These are phyloP conservation scores for Mechanitis messenoides DNA, from an alignment of 2,888 invertebrate species.

Conservation along the genomic window DNA sequence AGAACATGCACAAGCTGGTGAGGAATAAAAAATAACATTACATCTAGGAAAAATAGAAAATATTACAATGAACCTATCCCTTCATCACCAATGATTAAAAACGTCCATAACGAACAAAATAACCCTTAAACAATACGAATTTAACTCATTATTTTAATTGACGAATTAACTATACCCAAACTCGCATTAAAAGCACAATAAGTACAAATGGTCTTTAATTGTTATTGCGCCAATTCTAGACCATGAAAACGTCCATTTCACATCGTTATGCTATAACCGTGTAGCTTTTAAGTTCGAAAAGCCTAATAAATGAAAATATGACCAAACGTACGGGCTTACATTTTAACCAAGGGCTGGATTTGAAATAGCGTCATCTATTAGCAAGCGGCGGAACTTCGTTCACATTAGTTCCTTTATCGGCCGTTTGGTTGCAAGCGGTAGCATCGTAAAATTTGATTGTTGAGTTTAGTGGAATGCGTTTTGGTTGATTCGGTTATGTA, in stretches of 20 bases:
- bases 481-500: constrained; percentile 27
- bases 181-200: constrained; percentile 50
- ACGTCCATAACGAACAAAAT: constrained; percentile 31
- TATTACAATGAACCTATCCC: background rate
- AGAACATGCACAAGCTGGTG: too few species aligned
- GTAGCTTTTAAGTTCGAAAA: constrained; percentile 34
- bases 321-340: constrained; percentile 27
- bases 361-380: constrained; percentile 59
- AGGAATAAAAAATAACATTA: too few species aligned
- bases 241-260: constrained; percentile 38
- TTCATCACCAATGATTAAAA: constrained; percentile 13
- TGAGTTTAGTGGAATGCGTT: constrained; percentile 27
- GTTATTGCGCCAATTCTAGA: constrained; percentile 44
- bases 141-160: constrained; percentile 45
- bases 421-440: constrained; percentile 39
- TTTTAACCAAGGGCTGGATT: constrained; percentile 11
- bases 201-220: constrained; percentile 44
- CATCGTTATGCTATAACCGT: constrained; percentile 35
- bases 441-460: constrained; percentile 41
- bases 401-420: constrained; percentile 46
- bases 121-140: constrained; percentile 36
- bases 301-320: constrained; percentile 55
- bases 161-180: constrained; percentile 46
- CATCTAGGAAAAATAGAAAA: background rate
- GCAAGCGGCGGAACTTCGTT: constrained; percentile 37